phyloP scores from a whole-genome alignment of 1,140 invertebrate genomes.

The Drosophila yakuba region DNA sequence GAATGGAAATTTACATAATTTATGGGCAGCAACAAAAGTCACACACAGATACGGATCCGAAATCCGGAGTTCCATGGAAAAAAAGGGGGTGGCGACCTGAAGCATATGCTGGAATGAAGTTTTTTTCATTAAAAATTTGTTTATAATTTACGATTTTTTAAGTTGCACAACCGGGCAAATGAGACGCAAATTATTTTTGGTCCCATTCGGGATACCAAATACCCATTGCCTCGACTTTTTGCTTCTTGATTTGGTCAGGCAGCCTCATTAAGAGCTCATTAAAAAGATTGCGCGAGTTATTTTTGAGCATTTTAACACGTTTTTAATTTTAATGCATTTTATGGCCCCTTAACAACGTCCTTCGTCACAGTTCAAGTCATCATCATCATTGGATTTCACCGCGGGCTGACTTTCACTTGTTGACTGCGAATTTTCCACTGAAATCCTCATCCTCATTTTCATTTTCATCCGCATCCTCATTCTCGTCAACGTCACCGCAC shows the following conservation, averaged over 20 bases:
- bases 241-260: constrained; percentile 41
- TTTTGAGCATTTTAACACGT: constrained; percentile 79
- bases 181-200: constrained; percentile 62
- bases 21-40: constrained; percentile 78
- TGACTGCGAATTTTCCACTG: constrained; percentile 51
- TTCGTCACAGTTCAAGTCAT: constrained; percentile 19
- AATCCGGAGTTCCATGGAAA: neutral
- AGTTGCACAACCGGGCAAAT: constrained; percentile 47
- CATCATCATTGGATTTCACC: constrained; percentile 33
- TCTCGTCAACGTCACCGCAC: constrained; percentile 63
- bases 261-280: constrained; percentile 74
- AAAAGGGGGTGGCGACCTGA: constrained; percentile 16
- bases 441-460: neutral
- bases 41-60: constrained; percentile 54
- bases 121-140: constrained; percentile 75
- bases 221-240: constrained; percentile 5
- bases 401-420: constrained; percentile 72
- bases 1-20: constrained; percentile 75
- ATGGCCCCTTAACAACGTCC: constrained; percentile 63
- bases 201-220: too few relatives aligned
- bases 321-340: constrained; percentile 84
- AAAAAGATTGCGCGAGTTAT: constrained; percentile 63
- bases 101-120: constrained; percentile 57
- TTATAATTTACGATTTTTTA: constrained; percentile 74
- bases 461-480: constrained; percentile 6